These are phyloP conservation scores for Leucophenga montana DNA, from an alignment of 2,888 invertebrate genomes.

Conservation along the genomic window DNA sequence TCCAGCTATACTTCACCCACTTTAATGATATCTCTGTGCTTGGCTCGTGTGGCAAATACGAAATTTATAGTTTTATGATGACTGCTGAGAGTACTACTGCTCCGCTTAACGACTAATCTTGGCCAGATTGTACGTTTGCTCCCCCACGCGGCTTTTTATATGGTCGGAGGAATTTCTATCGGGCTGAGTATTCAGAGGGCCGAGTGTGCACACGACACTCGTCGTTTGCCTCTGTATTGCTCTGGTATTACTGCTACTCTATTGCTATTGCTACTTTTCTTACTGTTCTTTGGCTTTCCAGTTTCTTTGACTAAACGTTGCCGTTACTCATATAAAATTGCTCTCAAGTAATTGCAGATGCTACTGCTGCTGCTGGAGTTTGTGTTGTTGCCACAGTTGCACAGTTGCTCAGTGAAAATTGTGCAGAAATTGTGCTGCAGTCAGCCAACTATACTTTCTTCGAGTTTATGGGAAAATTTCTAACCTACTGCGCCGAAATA, in stretches of 20 bases:
- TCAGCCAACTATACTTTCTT: slow-evolving; percentile 55
- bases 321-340: too few relatives aligned
- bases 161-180: too few relatives aligned
- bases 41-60: slow-evolving; percentile 58
- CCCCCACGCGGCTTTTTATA: slow-evolving; percentile 33
- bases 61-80: slow-evolving; percentile 70
- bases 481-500: slow-evolving; percentile 41
- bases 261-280: neutral
- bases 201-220: too few relatives aligned
- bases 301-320: too few relatives aligned
- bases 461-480: slow-evolving; percentile 60
- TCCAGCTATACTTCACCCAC: slow-evolving; percentile 19
- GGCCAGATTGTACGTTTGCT: slow-evolving; percentile 61
- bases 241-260: neutral
- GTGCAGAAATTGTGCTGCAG: slow-evolving; percentile 59
- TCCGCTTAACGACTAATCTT: slow-evolving; percentile 61
- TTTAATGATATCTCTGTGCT: slow-evolving; percentile 34
- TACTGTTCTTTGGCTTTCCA: neutral
- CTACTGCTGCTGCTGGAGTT: slow-evolving; percentile 27
- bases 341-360: slow-evolving; percentile 3
- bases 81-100: slow-evolving; percentile 65
- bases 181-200: too few relatives aligned
- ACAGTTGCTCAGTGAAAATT: too few relatives aligned
- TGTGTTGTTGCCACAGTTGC: slow-evolving; percentile 46
- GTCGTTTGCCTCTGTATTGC: too few relatives aligned